A percentile compares a stretch with the other conserved stretches of the same genome.
Conservation (phyloP, 2,113 vertebrate species). For the Carettochelys insculpta region DNA sequence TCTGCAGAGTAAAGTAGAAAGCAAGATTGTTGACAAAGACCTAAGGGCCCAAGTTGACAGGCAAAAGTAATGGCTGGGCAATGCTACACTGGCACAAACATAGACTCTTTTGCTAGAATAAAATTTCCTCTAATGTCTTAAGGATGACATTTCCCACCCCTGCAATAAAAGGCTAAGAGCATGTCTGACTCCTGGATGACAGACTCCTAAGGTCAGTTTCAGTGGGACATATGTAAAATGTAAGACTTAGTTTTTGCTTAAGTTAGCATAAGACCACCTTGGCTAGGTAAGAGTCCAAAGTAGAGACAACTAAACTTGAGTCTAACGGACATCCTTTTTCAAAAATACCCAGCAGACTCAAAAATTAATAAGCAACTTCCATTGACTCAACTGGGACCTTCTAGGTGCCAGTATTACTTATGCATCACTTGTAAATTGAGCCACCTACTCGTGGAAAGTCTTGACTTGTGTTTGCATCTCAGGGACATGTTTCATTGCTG, state of each 20-base stretch:
- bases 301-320: neutral
- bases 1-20: slow-evolving; percentile 5
- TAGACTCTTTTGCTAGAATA: neutral
- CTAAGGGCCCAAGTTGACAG: no score
- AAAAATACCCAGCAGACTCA: neutral
- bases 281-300: neutral
- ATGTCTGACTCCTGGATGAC: neutral
- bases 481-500: neutral
- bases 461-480: neutral
- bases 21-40: neutral
- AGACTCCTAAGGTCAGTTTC: neutral
- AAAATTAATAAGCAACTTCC: neutral
- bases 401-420: neutral
- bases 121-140: neutral
- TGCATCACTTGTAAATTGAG: neutral
- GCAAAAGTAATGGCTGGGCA: neutral
- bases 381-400: neutral
- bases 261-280: neutral
- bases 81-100: neutral
- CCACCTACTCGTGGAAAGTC: neutral
- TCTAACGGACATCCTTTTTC: neutral
- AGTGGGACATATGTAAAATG: neutral
- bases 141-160: neutral
- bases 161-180: neutral
- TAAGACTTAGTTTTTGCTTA: neutral